Evolutionary conservation across 2,888 invertebrate species (phyloP).

Genomic region (Tyria jacobaeae): DNA sequence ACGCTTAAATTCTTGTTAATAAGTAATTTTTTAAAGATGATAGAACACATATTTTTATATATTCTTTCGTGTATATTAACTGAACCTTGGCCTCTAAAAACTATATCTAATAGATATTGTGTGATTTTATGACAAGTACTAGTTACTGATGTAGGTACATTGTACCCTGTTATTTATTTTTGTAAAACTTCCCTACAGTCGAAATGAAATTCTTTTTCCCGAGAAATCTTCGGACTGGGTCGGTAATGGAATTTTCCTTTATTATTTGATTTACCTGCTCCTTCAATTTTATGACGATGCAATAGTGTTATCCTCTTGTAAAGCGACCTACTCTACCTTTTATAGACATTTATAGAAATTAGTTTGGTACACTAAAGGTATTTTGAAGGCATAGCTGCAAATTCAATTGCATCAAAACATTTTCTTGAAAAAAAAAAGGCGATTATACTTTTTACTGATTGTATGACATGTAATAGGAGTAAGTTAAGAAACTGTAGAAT

Average conservation of each 20-base stretch:
- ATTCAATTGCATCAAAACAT: background rate
- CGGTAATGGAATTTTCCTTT: conserved; percentile 81
- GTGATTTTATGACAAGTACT: too few species aligned
- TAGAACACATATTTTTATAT: too few species aligned
- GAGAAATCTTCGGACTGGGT: conserved; percentile 70
- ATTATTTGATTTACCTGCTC: conserved; percentile 82
- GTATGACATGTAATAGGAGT: too few species aligned
- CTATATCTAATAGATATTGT: too few species aligned
- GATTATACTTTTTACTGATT: too few species aligned
- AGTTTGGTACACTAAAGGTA: conserved; percentile 12
- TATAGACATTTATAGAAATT: conserved; percentile 26
- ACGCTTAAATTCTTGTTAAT: too few species aligned
- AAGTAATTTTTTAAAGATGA: too few species aligned
- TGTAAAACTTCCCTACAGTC: conserved; percentile 45
- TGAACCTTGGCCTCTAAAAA: too few species aligned
- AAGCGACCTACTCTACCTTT: conserved; percentile 54
- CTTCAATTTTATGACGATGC: conserved; percentile 75
- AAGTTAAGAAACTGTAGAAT: too few species aligned
- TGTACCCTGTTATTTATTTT: conserved; percentile 29
- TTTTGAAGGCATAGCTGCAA: background rate
- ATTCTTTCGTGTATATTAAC: too few species aligned
- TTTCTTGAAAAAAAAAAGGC: background rate
- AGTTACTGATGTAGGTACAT: too few species aligned
- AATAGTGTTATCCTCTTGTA: conserved; percentile 71
- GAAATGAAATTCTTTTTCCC: conserved; percentile 70